phyloP scores from a whole-genome alignment of 2,888 invertebrate genomes.

The Pardosa pseudoannulata region DNA sequence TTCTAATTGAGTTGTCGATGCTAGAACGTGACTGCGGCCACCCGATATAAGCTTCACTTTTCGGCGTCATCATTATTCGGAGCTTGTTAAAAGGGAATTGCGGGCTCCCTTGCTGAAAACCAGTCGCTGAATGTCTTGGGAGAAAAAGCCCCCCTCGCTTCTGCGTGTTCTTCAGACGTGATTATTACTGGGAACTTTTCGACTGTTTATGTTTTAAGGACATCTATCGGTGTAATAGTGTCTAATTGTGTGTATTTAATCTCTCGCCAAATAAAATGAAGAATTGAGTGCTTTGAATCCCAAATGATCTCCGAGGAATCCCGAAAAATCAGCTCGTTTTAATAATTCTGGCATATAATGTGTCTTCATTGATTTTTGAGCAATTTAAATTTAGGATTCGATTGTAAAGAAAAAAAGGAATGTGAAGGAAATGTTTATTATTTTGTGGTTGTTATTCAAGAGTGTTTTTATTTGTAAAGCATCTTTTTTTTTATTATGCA shows the following conservation, averaged over 20 bases:
- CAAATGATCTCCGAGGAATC: too few species aligned
- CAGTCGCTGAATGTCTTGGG: neutral
- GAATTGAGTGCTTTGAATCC: neutral
- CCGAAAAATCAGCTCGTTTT: too few species aligned
- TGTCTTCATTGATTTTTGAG: too few species aligned
- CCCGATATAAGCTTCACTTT: neutral
- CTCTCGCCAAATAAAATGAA: neutral
- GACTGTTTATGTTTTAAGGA: neutral
- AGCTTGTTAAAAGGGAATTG: conserved; percentile 16
- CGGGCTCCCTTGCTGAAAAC: neutral
- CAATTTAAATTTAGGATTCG: too few species aligned
- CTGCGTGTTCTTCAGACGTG: neutral
- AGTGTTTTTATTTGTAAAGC: too few species aligned
- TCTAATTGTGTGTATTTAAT: neutral
- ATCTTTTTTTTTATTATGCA: too few species aligned
- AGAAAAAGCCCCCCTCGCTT: neutral
- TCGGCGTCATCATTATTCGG: neutral
- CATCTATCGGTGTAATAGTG: neutral
- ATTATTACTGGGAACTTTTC: neutral
- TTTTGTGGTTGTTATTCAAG: too few species aligned
- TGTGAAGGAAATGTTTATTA: too few species aligned
- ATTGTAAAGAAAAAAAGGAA: too few species aligned
- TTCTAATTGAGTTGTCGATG: conserved; percentile 4
- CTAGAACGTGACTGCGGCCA: neutral
- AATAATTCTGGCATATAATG: too few species aligned